A percentile compares a stretch with the other conserved stretches of the same genome.
These are phyloP conservation scores for Hyposoter dolosus DNA, from an alignment of 2,888 invertebrate genomes.

Conservation along the genomic window DNA sequence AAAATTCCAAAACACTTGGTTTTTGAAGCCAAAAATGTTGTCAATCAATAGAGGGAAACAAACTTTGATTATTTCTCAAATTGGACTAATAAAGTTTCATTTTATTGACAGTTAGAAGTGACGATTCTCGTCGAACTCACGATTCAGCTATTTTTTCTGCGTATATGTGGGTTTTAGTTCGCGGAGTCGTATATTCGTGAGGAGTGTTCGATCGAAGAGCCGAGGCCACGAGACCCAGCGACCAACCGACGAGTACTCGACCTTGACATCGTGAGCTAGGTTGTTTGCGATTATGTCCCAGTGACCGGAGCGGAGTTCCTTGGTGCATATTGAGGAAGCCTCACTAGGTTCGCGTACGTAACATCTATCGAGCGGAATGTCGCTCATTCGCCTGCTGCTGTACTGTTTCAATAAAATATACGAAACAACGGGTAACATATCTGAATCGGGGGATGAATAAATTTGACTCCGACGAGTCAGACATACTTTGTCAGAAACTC, in stretches of 20 bases:
- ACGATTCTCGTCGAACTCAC: background rate
- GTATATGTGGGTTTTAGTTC: background rate
- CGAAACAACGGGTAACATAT: background rate
- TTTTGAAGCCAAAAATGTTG: background rate
- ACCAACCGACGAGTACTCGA: conserved; percentile 22
- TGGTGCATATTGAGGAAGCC: conserved; percentile 63
- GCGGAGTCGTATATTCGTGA: conserved; percentile 6
- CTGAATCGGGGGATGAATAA: background rate
- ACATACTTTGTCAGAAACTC: background rate
- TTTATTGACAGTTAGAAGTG: background rate
- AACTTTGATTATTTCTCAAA: background rate
- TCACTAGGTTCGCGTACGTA: conserved; percentile 37
- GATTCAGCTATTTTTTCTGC: background rate
- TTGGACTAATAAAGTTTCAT: background rate
- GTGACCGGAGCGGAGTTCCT: conserved; percentile 60
- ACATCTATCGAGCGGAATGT: conserved; percentile 51
- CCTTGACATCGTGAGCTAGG: conserved; percentile 62
- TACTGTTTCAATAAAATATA: conserved; percentile 9
- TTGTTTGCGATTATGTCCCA: conserved; percentile 57
- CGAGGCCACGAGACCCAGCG: conserved; percentile 28
- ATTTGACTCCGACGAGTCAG: background rate
- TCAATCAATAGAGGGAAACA: background rate
- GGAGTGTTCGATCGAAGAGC: conserved; percentile 36
- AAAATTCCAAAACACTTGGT: background rate
- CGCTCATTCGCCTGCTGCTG: background rate